phyloP scores from a whole-genome alignment of 2,113 vertebrate genomes.

The Upupa epops region DNA sequence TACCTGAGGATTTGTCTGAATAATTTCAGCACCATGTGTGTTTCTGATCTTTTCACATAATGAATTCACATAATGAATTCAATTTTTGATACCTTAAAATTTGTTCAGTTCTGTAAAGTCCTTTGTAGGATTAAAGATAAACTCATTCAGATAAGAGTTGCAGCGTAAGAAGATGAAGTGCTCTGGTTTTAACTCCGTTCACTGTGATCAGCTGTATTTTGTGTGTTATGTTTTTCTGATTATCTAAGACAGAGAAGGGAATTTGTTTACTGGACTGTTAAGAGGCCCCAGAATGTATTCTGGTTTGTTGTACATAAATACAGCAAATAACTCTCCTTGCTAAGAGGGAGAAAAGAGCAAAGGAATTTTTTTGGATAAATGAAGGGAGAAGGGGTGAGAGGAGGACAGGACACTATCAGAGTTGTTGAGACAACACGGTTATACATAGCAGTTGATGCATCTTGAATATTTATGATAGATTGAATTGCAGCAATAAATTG shows the following conservation, averaged over 20 bases:
- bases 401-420: fast-evolving
- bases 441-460: neutral
- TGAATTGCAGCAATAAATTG: neutral
- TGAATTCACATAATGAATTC: neutral
- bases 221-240: neutral
- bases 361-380: neutral
- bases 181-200: neutral
- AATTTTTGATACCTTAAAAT: neutral
- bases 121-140: neutral
- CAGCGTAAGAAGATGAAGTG: fast-evolving
- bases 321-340: neutral
- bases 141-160: neutral
- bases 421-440: fast-evolving
- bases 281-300: neutral
- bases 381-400: neutral
- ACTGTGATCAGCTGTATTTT: neutral
- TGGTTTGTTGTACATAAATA: fast-evolving
- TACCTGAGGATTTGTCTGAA: neutral
- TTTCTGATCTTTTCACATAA: neutral
- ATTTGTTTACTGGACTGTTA: neutral
- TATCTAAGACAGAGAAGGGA: neutral
- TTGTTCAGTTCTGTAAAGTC: neutral
- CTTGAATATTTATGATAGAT: neutral
- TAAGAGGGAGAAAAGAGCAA: neutral
- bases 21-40: neutral